phyloP scores from a whole-genome alignment of 2,888 invertebrate genomes.

The Philereme transversata region DNA sequence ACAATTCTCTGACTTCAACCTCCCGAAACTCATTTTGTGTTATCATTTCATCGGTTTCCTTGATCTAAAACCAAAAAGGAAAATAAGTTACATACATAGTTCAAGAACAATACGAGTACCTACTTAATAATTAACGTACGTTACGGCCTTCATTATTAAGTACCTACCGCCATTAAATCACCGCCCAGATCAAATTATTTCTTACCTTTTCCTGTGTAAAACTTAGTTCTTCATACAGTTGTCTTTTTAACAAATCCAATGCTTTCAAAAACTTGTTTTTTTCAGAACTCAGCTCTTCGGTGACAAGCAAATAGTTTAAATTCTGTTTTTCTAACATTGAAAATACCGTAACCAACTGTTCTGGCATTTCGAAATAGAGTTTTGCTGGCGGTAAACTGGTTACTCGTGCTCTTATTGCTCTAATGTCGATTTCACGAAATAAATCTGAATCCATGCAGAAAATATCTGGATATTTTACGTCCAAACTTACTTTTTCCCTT shows the following conservation, averaged over 20 bases:
- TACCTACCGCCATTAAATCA: too few relatives aligned
- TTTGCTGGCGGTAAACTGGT: slow-evolving; percentile 57
- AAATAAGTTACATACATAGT: too few relatives aligned
- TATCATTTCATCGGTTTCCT: slow-evolving; percentile 61
- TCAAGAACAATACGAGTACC: too few relatives aligned
- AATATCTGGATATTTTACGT: slow-evolving; percentile 57
- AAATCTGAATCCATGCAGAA: slow-evolving; percentile 63
- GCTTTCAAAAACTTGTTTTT: slow-evolving; percentile 71
- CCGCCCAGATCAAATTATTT: neutral
- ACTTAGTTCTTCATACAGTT: slow-evolving; percentile 59
- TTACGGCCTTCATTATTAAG: too few relatives aligned
- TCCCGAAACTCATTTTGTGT: slow-evolving; percentile 60
- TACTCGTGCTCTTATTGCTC: slow-evolving; percentile 52
- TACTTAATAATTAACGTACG: too few relatives aligned
- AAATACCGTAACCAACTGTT: slow-evolving; percentile 65
- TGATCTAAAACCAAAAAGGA: slow-evolving; percentile 52
- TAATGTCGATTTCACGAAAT: slow-evolving; percentile 57
- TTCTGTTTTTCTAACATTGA: slow-evolving; percentile 72
- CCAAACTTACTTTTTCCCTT: slow-evolving; percentile 55
- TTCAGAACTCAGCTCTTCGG: slow-evolving; percentile 68
- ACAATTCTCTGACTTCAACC: slow-evolving; percentile 65
- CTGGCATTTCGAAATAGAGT: slow-evolving; percentile 68
- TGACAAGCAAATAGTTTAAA: slow-evolving; percentile 72
- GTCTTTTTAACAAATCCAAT: slow-evolving; percentile 54
- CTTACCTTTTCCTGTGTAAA: slow-evolving; percentile 68